Evolutionary conservation across 1,140 invertebrate species (phyloP), one percentile per base, ranked within the genome.

Genomic region (Anastrepha ludens): DNA sequence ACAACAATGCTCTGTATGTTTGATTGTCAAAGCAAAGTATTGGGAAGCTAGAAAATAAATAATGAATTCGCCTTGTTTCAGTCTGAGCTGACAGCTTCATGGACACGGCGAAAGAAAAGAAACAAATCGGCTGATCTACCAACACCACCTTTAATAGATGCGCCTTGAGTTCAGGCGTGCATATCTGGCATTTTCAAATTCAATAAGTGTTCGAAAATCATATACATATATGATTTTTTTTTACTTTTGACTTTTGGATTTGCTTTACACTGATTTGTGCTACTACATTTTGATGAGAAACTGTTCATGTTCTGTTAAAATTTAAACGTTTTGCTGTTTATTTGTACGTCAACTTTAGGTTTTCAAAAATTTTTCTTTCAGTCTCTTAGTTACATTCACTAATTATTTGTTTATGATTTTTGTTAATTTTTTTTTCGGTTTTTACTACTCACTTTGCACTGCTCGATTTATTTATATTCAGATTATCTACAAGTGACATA

Each of bases 401-500:
- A 20, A 8, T 20, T 0, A 65, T 11, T 39, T 39, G 29, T 17
- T 20, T 65, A 7, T 65, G 64, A 7, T 65, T n/a, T 65, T 20
- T 6, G 15, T 39, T 39, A 65, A 60, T 62, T 59, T 62, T 62
- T 44, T 29, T 58, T 11, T 88, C 47, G 15, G 67, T 86, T 50
- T 88, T 85, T 89, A 89, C 87, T 90, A 95, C 96, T 95, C 94
- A 97, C 96, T 97, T 96, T 89, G 95, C 94, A 90, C 94, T 94
- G 88, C 94, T 94, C 88, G 96, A 94, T 93, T 97, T 98, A 93
- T 98, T 98, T 89, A 99, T 98, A 91, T 97, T 96, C 87, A 99
- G 95, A 94, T 98, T 99, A 94, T 98, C 97, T 88, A 97, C 98
- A 88, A 99, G 94, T 87, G 96, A 97, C 85, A 97, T 97, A 70